A percentile compares a stretch with the other conserved stretches of the same genome.
These are phyloP conservation scores for Ranitomeya variabilis DNA, from an alignment of 2,113 vertebrate genomes.

Conservation along the genomic window DNA sequence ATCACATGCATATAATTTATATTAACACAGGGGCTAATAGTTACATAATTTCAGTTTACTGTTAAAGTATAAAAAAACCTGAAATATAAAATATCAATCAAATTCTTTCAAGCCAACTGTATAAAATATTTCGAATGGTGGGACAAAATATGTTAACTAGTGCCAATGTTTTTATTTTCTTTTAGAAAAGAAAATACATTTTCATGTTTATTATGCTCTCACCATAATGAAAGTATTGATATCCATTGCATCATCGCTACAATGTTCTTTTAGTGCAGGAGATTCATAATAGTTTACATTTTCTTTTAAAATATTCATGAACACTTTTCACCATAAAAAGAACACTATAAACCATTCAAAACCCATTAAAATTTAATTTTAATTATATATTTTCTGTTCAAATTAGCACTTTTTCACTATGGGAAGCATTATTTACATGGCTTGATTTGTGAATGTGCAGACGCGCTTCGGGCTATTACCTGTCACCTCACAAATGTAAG, in stretches of 20 bases:
- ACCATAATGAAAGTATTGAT: slow-evolving; percentile 1
- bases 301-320: slow-evolving; percentile 51
- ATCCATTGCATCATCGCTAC: neutral
- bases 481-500: slow-evolving; percentile 34
- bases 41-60: neutral
- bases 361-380: slow-evolving; percentile 49
- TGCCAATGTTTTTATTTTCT: neutral
- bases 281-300: slow-evolving; percentile 38
- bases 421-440: slow-evolving; percentile 44
- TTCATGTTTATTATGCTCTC: neutral
- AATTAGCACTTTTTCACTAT: slow-evolving; percentile 26
- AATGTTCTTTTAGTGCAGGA: slow-evolving; percentile 18
- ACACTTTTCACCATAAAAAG: slow-evolving; percentile 22
- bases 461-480: neutral
- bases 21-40: neutral
- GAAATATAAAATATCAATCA: neutral
- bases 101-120: neutral
- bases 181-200: neutral
- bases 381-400: slow-evolving; percentile 36
- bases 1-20: neutral
- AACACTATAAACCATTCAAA: slow-evolving; percentile 31
- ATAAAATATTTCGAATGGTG: neutral
- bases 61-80: neutral
- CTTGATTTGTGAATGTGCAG: slow-evolving; percentile 21
- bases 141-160: neutral